phyloP scores from a whole-genome alignment of 2,113 vertebrate species.

The Puffinus mauretanicus region DNA sequence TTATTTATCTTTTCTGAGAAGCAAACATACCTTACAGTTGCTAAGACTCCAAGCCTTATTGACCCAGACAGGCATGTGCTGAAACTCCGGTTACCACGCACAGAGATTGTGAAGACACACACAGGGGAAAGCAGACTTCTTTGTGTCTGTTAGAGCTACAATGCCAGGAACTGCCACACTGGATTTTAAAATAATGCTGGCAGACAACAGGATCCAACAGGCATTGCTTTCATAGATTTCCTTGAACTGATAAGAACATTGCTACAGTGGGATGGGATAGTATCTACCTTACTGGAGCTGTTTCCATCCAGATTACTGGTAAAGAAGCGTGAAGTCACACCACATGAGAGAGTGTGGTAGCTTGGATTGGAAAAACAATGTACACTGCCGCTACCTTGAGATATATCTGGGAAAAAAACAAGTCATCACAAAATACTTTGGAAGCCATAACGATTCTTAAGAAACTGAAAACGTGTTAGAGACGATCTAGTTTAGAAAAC shows the following conservation, averaged over 20 bases:
- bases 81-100: not conserved
- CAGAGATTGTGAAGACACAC: not conserved
- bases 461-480: not conserved
- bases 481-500: not conserved
- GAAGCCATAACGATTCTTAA: not conserved
- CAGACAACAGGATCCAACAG: not conserved
- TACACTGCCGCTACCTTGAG: slow-evolving; percentile 80
- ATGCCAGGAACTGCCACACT: not conserved
- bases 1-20: not conserved
- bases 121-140: not conserved
- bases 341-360: slow-evolving; percentile 91
- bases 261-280: not conserved
- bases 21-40: not conserved
- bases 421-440: slow-evolving; percentile 69
- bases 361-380: slow-evolving; percentile 94
- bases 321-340: slow-evolving; percentile 83
- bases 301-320: slow-evolving; percentile 88
- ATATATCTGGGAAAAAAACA: slow-evolving; percentile 83
- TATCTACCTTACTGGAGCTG: slow-evolving; percentile 88
- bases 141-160: not conserved
- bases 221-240: slow-evolving; percentile 34
- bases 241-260: slow-evolving; percentile 55
- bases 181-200: not conserved
- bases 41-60: not conserved
- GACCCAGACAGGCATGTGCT: not conserved